Base-by-base conservation (phyloP, 2,797 vertebrate species). In the Philypnodon macrostomus region DNA sequence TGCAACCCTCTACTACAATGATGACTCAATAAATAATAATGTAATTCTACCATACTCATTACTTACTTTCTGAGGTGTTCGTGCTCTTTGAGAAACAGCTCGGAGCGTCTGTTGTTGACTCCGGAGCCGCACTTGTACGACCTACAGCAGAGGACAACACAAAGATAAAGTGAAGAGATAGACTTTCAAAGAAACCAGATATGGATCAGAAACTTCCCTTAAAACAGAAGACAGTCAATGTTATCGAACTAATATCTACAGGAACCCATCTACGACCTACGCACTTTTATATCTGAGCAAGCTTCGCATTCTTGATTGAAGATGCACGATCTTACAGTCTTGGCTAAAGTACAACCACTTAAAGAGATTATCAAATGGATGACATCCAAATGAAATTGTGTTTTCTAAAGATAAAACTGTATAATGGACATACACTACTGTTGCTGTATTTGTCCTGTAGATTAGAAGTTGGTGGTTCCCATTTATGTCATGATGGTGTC, bases 31-130 rank as follows among this genome's bases (percentile, higher is more conserved):
- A n/a, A n/a, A n/a, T n/a, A n/a, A n/a, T n/a, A n/a, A n/a, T n/a
- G n/a, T 23, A 23, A 23, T 23, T 23, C 21, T 23, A 3, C 11
- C 11, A 5, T 37, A 12, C 37, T 39, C 17, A 30, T 5, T 2
- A 24, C 93, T 67, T 88, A 96, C 93, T 90, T 94, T 67, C 88
- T 86, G 57, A 96, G 92, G 78, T 96, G 94, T 1, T 96, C 93
- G 0, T 95, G 93, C 55, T 96, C 94, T 85, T 96, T 96, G 73
- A 96, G 76, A 83, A 95, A 93, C 2, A 96, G 80, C 45, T 96
- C 94, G 5, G 93, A 92, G 67, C 90, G 90, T 66, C 94, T 92
- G 87, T 95, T 96, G 61, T 95, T 96, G 66, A 95, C 91, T 0
- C 92, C 93, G 31, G 91, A 91, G n/a, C 87, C 83, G 49, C 88